Percentiles rank a stretch among this genome's conserved stretches.
Conservation (phyloP, 92 coral and sea anemone species). For the Palythoa caribaeorum region DNA sequence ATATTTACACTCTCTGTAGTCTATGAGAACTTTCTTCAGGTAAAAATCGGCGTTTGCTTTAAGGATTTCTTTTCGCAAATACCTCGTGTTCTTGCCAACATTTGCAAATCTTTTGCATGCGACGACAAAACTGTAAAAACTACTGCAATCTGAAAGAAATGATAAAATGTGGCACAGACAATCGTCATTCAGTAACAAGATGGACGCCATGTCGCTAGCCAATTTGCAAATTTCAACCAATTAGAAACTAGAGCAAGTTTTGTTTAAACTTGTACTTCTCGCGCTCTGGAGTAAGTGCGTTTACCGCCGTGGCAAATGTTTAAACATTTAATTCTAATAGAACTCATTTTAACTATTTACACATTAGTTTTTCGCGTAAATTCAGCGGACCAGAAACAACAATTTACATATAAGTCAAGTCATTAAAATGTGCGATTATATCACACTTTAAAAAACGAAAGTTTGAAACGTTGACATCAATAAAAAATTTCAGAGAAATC, state of each 20-base stretch:
- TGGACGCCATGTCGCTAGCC: constrained; percentile 44
- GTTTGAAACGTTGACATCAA: too few species aligned
- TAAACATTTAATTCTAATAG: too few species aligned
- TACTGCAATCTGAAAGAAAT: constrained; percentile 25
- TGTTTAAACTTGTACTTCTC: too few species aligned
- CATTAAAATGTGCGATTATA: too few species aligned
- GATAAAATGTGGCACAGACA: constrained; percentile 48
- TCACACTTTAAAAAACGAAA: too few species aligned
- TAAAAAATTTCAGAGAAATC: too few species aligned
- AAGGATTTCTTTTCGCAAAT: constrained; percentile 49
- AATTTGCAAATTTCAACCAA: background rate
- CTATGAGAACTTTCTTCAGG: constrained; percentile 42
- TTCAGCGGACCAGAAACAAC: too few species aligned
- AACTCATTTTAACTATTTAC: too few species aligned
- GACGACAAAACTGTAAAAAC: constrained; percentile 45
- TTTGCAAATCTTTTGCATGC: constrained; percentile 58
- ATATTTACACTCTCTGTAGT: background rate
- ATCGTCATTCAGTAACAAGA: constrained; percentile 51
- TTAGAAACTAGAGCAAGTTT: background rate
- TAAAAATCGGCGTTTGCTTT: constrained; percentile 56
- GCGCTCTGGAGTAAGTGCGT: too few species aligned
- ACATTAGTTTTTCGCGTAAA: too few species aligned
- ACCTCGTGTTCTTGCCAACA: constrained; percentile 36
- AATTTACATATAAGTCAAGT: too few species aligned
- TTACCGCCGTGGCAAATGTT: too few species aligned